Percentiles rank a stretch among this genome's conserved stretches.
Conservation (phyloP, 2,797 vertebrate genomes). For the Sarcoramphus papa region DNA sequence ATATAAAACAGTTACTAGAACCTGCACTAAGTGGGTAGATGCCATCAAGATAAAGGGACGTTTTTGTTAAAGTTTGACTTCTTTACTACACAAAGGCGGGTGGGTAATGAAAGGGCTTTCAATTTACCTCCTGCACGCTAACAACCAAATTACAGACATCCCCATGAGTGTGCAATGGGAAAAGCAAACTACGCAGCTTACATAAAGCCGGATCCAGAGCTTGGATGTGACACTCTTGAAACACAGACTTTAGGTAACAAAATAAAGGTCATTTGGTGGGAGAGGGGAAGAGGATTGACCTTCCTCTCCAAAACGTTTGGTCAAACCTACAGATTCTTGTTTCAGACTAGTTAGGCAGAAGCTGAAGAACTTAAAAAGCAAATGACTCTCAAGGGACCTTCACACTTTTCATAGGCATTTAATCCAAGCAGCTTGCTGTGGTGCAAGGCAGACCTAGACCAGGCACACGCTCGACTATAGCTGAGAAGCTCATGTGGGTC, state of each 20-base stretch:
- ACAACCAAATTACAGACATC: not conserved
- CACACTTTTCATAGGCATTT: not conserved
- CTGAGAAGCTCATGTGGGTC: not conserved
- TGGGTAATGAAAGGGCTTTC: slow-evolving; percentile 18
- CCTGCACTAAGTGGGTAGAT: slow-evolving; percentile 40
- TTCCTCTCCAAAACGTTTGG: not conserved
- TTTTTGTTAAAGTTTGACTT: slow-evolving; percentile 65
- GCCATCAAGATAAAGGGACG: slow-evolving; percentile 57
- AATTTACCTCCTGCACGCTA: not conserved
- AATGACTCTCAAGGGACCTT: not conserved
- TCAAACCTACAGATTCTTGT: not conserved
- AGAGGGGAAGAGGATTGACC: not conserved
- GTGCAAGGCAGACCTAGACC: not conserved
- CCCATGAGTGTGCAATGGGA: not conserved
- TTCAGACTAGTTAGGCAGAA: not conserved
- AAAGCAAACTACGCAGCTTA: not conserved
- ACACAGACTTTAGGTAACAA: not conserved
- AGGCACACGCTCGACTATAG: not conserved
- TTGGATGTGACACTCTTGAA: not conserved
- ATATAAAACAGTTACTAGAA: slow-evolving; percentile 24
- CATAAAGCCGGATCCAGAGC: not conserved
- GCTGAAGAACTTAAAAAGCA: not conserved
- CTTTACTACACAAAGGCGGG: not conserved
- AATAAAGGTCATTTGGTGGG: not conserved
- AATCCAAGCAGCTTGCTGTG: not conserved